A percentile compares a stretch with the other conserved stretches of the same genome.
phyloP scores from a whole-genome alignment of 2,888 invertebrate species.

The Gerris lacustris region DNA sequence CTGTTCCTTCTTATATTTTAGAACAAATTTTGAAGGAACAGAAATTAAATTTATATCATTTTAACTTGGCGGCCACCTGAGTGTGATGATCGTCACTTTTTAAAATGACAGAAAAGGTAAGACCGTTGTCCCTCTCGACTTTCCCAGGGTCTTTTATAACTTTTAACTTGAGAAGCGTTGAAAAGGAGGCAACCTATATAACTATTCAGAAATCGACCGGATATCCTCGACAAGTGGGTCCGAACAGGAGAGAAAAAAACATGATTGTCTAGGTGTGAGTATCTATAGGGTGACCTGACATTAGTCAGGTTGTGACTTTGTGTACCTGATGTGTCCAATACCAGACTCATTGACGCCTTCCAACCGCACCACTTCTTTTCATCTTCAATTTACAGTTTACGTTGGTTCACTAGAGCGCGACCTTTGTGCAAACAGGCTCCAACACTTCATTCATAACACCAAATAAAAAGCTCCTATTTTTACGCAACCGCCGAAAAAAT shows the following conservation, averaged over 20 bases:
- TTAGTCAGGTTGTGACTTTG: background rate
- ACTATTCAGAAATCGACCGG: background rate
- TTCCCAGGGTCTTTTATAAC: background rate
- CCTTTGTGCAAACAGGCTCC: background rate
- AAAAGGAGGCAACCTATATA: background rate
- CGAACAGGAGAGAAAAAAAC: background rate
- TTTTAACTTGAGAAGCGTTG: background rate
- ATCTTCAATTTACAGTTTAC: background rate
- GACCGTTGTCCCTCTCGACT: background rate
- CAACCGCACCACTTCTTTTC: background rate
- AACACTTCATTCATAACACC: background rate
- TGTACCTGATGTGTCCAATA: background rate
- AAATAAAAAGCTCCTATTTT: background rate
- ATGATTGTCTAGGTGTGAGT: background rate
- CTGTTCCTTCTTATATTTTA: too few species aligned
- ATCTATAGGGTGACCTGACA: background rate
- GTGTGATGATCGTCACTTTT: too few species aligned
- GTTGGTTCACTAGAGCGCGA: background rate
- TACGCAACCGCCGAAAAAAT: background rate
- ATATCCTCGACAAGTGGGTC: constrained; percentile 1
- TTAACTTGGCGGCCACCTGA: too few species aligned
- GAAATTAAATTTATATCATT: too few species aligned
- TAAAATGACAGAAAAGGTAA: too few species aligned
- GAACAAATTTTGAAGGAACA: too few species aligned
- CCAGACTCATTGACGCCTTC: constrained; percentile 3